Percentiles rank a stretch among this genome's conserved stretches.
These are phyloP conservation scores for Apamea anceps DNA, from an alignment of 2,888 invertebrate genomes.

Conservation along the genomic window DNA sequence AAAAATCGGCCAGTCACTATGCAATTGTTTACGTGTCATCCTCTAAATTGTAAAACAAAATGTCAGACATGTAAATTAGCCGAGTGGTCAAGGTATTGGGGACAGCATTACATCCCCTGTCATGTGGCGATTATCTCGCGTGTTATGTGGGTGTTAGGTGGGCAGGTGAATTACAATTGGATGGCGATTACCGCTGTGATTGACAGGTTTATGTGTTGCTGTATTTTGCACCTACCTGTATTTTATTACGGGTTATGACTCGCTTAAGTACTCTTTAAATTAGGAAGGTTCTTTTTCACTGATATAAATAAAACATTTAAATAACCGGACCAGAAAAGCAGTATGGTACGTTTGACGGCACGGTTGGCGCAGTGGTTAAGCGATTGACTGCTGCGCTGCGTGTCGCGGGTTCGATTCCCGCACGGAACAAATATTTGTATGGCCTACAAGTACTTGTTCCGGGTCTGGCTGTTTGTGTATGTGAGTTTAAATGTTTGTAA, in stretches of 20 bases:
- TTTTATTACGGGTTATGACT: not conserved
- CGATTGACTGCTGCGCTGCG: no score
- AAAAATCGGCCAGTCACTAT: not conserved
- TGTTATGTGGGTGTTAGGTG: constrained; percentile 22
- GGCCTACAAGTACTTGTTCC: no score
- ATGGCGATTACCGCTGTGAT: constrained; percentile 36
- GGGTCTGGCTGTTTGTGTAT: no score
- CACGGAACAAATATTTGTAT: no score
- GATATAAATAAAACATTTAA: no score
- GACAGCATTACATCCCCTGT: constrained; percentile 31
- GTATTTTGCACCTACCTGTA: not conserved
- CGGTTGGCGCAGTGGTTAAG: no score
- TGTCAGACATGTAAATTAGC: not conserved
- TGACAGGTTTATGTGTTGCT: constrained; percentile 22
- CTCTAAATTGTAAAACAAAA: constrained; percentile 14
- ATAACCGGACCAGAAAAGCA: no score
- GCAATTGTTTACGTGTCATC: not conserved
- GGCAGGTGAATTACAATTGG: constrained; percentile 36
- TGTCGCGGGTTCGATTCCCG: no score
- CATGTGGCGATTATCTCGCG: constrained; percentile 37
- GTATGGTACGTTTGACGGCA: no score
- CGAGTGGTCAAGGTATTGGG: constrained; percentile 17
- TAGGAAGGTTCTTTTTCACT: no score
- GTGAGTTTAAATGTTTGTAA: no score
- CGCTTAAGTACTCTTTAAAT: no score